Base-by-base conservation (phyloP, 2,888 invertebrate species). In the Dimorphilus gyrociliatus region DNA sequence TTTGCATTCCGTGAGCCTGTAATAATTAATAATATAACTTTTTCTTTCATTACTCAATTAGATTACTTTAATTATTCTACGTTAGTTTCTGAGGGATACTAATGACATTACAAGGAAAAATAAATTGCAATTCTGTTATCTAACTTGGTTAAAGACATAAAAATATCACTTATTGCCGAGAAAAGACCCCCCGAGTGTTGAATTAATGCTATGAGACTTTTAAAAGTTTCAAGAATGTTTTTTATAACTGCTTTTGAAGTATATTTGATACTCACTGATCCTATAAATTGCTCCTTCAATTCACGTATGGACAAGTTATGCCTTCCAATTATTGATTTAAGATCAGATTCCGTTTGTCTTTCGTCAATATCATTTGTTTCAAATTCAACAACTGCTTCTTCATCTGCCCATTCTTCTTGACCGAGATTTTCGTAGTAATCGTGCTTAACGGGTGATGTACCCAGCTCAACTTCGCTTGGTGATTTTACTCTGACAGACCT, bases 271-370 rank as follows among this genome's bases (percentile, higher is more conserved):
- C 51, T 47, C 29, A 60, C 60, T 23, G 46, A 41, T 33, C 52
- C 49, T 6, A 60, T 34, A 2, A 53, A 38, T 14, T 47, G 43
- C 38, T 57, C 59, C 35, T 60, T 60, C 37, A 60, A 45, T 34
- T 57, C 49, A 29, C 58, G 57, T 6, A 56, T 35, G 4, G 56
- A 45, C 54, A 60, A 53, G 33, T 55, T 51, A 13, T 58, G 47
- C 21, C 53, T 46, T 3, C 54, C 54, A 37, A 59, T 60, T 39
- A 60, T 42, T 25, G 54, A 48, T 25, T 46, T 46, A 18, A 59
- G 44, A 33, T 59, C 60, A 4, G 48, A 47, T 36, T 57, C 56
- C 17, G 57, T 58, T 40, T 55, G 55, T 26, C 47, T 47, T 21
- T 57, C 58, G 33, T 52, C 55, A 15, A 46, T 41, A 13, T 46